Conservation (phyloP, 1,140 invertebrate species). For the Galleria mellonella region DNA sequence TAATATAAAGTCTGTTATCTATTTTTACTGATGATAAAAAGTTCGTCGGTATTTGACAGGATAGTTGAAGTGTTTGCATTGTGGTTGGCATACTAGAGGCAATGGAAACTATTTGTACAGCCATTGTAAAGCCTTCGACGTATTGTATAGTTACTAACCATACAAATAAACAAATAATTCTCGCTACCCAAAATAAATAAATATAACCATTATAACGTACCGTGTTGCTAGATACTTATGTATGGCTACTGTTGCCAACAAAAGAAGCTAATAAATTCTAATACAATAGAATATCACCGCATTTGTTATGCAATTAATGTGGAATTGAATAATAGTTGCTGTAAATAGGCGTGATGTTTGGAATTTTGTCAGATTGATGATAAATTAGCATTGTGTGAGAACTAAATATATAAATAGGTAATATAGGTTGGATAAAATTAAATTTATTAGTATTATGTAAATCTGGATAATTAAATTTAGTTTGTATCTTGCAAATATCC, state of each 20-base stretch:
- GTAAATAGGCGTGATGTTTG: constrained; percentile 26
- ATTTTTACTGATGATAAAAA: too few relatives aligned
- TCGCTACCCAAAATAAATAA: constrained; percentile 39
- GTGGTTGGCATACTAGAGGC: constrained; percentile 2
- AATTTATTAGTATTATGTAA: too few relatives aligned
- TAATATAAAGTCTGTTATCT: too few relatives aligned
- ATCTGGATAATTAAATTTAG: too few relatives aligned
- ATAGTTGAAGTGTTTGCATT: constrained; percentile 10
- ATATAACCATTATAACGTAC: constrained; percentile 23
- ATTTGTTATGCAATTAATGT: constrained; percentile 61
- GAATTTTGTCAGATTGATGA: constrained; percentile 5
- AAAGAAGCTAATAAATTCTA: constrained; percentile 55
- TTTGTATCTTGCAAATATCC: too few relatives aligned
- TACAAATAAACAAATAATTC: constrained; percentile 35
- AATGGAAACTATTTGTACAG: constrained; percentile 17
- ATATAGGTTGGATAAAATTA: too few relatives aligned
- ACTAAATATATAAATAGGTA: background rate
- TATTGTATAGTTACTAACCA: constrained; percentile 22
- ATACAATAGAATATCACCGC: constrained; percentile 52
- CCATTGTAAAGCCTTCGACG: constrained; percentile 16
- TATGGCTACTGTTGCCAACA: constrained; percentile 19
- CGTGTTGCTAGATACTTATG: constrained; percentile 20
- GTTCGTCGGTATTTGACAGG: background rate
- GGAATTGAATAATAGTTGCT: constrained; percentile 12
- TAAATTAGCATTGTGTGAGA: constrained; percentile 1